A percentile compares a stretch with the other conserved stretches of the same genome.
Conservation (phyloP, 2,888 invertebrate species). For the Liopterus haemorrhoidalis region DNA sequence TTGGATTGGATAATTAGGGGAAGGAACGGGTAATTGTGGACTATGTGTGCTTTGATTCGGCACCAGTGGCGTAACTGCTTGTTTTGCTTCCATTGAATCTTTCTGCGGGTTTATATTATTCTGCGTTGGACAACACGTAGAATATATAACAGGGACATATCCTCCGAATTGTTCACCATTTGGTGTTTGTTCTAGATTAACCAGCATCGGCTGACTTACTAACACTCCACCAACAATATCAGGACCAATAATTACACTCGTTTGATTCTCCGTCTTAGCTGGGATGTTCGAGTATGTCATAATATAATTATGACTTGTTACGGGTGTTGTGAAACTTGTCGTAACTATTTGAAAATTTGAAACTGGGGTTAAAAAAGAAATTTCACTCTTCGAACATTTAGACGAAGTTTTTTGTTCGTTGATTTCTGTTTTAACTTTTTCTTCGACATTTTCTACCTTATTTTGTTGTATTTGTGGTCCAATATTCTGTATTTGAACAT, state of each 20-base stretch:
- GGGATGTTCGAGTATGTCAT: conserved; percentile 18
- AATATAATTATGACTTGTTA: conserved; percentile 11
- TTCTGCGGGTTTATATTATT: neutral
- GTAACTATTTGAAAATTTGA: too few relatives aligned
- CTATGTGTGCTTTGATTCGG: conserved; percentile 34
- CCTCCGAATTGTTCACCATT: neutral
- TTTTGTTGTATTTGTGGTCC: conserved; percentile 3
- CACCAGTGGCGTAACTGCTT: conserved; percentile 39
- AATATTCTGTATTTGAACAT: conserved; percentile 17
- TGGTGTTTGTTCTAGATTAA: conserved; percentile 6
- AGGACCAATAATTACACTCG: too few relatives aligned
- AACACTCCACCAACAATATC: too few relatives aligned
- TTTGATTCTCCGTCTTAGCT: too few relatives aligned
- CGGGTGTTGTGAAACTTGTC: too few relatives aligned
- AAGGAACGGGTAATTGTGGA: conserved; percentile 42
- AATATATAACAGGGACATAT: conserved; percentile 17
- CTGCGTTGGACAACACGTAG: conserved; percentile 10
- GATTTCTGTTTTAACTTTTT: neutral
- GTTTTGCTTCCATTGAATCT: conserved; percentile 39
- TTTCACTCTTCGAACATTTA: neutral
- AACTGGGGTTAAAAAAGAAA: neutral
- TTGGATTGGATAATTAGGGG: conserved; percentile 42
- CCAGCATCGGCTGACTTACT: conserved; percentile 14
- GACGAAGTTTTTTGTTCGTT: conserved; percentile 3
- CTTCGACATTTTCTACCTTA: conserved; percentile 1